Percentiles rank a stretch among this genome's conserved stretches.
phyloP scores from a whole-genome alignment of 2,113 vertebrate genomes.

The Platysteira castanea region DNA sequence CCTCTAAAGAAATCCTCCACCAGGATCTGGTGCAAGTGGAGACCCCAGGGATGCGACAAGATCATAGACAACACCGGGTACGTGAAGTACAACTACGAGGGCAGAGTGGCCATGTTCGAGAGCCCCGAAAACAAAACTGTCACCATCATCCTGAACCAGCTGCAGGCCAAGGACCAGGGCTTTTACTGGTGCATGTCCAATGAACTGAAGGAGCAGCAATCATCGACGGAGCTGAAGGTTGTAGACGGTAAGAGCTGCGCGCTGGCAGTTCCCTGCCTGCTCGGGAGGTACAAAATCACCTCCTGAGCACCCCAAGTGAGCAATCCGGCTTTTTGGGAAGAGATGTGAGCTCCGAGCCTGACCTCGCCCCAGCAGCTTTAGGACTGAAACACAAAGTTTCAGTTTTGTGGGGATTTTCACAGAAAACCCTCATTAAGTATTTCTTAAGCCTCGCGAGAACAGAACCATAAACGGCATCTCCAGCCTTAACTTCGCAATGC shows the following conservation, averaged over 20 bases:
- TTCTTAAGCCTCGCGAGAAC: not conserved
- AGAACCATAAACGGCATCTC: not conserved
- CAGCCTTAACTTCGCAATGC: fast-evolving
- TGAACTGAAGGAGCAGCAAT: not conserved
- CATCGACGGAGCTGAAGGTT: conserved; percentile 46
- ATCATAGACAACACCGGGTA: not conserved
- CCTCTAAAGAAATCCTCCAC: not conserved
- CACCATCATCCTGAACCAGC: conserved; percentile 66
- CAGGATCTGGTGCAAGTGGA: conserved; percentile 70
- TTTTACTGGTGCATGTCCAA: conserved; percentile 73
- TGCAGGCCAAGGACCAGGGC: conserved; percentile 37
- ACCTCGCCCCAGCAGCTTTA: not conserved
- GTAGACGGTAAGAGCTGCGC: not conserved
- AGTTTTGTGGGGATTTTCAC: fast-evolving
- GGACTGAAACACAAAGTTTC: not conserved
- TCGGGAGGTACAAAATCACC: not conserved
- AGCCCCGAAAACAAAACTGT: not conserved
- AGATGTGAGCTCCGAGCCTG: fast-evolving
- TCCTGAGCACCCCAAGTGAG: not conserved
- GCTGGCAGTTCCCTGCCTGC: not conserved
- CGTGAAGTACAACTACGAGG: fast-evolving
- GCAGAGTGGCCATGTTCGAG: conserved; percentile 47
- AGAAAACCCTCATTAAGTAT: not conserved
- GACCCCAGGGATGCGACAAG: fast-evolving
- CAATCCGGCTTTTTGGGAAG: not conserved